A percentile compares a stretch with the other conserved stretches of the same genome.
Conservation (phyloP, 2,797 vertebrate genomes). For the Hippocampus kuda region DNA sequence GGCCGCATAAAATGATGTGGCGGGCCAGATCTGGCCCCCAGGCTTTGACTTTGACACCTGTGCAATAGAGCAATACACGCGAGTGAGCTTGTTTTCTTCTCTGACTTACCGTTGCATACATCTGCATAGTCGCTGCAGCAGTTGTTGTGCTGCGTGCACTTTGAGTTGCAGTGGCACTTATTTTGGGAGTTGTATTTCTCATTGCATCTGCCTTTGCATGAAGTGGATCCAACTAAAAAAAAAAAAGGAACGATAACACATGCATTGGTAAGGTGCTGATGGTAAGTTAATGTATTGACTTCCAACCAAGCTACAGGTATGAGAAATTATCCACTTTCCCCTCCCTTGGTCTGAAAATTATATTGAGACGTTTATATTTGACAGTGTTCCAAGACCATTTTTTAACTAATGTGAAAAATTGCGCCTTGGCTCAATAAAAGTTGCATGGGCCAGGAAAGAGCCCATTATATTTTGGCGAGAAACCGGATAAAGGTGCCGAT, state of each 20-base stretch:
- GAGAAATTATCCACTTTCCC: no score
- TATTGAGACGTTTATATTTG: not conserved
- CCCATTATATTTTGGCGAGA: no score
- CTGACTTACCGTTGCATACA: conserved; percentile 37
- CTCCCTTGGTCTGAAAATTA: no score
- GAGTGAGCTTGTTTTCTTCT: not conserved
- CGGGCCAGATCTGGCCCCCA: no score
- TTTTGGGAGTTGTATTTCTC: conserved; percentile 53
- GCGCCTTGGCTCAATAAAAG: not conserved
- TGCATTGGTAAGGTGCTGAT: not conserved
- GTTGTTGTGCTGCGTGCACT: conserved; percentile 45
- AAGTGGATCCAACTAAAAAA: conserved; percentile 18
- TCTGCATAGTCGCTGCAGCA: conserved; percentile 52
- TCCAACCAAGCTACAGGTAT: no score
- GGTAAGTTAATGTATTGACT: not conserved
- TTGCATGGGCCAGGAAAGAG: not conserved
- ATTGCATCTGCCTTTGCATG: conserved; percentile 49
- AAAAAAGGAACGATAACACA: not conserved
- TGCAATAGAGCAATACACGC: no score
- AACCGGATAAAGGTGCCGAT: no score
- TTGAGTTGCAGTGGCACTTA: conserved; percentile 58
- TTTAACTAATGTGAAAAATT: not conserved
- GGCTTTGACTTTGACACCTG: no score
- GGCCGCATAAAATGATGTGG: no score
- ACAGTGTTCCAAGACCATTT: not conserved